These are phyloP conservation scores for Loxodonta africana DNA, from an alignment of 2,113 vertebrate genomes.

Conservation along the genomic window DNA sequence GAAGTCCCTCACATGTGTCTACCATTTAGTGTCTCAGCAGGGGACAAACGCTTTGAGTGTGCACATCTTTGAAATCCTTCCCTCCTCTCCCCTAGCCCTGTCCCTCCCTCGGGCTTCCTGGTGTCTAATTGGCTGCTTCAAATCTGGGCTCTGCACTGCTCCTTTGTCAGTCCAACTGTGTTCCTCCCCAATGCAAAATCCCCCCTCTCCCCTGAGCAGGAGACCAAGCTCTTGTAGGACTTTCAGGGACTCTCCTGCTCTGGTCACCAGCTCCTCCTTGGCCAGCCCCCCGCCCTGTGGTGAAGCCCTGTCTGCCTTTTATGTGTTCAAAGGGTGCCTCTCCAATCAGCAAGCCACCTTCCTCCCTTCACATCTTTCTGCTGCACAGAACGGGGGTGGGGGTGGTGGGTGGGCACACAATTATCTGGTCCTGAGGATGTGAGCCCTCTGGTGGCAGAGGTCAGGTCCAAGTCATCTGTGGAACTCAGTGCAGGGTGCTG, in stretches of 20 bases:
- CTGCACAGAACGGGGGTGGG: too few species aligned
- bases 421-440: background rate
- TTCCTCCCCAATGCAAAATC: background rate
- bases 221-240: background rate
- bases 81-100: accelerated
- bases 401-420: background rate
- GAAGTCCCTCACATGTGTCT: background rate
- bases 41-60: background rate
- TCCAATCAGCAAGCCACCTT: too few species aligned
- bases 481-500: background rate
- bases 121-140: background rate
- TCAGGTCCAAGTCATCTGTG: background rate
- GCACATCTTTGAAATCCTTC: background rate
- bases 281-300: background rate
- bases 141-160: background rate
- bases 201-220: background rate
- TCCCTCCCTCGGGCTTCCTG: background rate
- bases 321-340: background rate
- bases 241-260: background rate
- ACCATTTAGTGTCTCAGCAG: background rate
- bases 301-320: background rate
- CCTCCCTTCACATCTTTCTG: background rate
- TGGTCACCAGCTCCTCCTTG: background rate
- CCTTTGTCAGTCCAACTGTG: background rate
- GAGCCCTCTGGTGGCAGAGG: background rate